Evolutionary conservation across 2,113 vertebrate genomes (phyloP), one percentile per base, ranked within the genome.

Genomic region (Siphamia tubifer): DNA sequence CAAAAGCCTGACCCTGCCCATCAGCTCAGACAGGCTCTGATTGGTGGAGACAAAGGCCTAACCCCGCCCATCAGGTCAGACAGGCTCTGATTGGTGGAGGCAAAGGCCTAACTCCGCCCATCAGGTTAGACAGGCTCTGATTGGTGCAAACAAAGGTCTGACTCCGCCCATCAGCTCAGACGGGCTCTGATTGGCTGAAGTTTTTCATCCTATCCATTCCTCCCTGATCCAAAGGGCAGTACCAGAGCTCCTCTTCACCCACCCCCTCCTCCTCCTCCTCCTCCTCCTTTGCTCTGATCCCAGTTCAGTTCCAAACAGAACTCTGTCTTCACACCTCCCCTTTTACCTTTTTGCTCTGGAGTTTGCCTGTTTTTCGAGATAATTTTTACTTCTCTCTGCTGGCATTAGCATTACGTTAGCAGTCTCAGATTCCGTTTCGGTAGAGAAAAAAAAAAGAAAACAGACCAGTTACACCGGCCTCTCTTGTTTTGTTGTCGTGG

Each of bases 251-350:
- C n/a, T n/a, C n/a, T n/a, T n/a, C n/a, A n/a, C n/a, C n/a, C n/a
- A n/a, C n/a, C n/a, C n/a, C n/a, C 72, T n/a, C n/a, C n/a, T n/a
- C n/a, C n/a, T n/a, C n/a, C n/a, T n/a, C n/a, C n/a, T 61, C 65
- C 64, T 77, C 81, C 76, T 58, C 52, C 78, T 81, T 72, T 42
- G 64, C 78, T 78, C 64, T 87, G 84, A 88, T 89, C 82, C 79
- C 72, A 78, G 64, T 83, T 87, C 84, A 86, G 69, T 82, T 54
- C 62, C 80, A 84, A 88, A 87, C 84, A 86, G 11, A 75, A 66
- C 74, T 57, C 43, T 16, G 15, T 81, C 82, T 81, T 71, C 44
- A 51, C 72, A 71, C 70, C 57, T 77, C 43, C 20, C 67, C 70
- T 84, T 36, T 74, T n/a, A n/a, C n/a, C 67, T 70, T 74, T 81